A percentile compares a stretch with the other conserved stretches of the same genome.
Conservation (phyloP, 1,140 invertebrate species). For the Belonocnema kinseyi region DNA sequence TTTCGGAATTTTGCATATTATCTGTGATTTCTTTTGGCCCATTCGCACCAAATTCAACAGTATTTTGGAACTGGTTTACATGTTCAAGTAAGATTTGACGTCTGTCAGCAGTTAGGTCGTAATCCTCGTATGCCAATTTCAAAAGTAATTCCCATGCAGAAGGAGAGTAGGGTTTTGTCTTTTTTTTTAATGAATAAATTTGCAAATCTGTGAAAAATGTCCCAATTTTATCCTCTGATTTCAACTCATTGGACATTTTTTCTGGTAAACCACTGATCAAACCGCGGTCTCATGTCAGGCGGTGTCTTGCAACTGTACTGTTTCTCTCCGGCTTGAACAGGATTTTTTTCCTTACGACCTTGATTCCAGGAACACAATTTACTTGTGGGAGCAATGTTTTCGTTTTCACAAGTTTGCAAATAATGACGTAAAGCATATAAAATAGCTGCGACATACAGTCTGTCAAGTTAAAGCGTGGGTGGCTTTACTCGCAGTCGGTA, state of each 20-base stretch:
- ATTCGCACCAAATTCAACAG: too few relatives aligned
- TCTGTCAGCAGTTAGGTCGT: background rate
- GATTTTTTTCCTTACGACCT: background rate
- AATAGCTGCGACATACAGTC: slow-evolving; percentile 1
- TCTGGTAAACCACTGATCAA: background rate
- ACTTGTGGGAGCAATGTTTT: background rate
- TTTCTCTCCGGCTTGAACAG: too few relatives aligned
- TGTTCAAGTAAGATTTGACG: too few relatives aligned
- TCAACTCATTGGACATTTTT: background rate
- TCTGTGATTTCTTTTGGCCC: too few relatives aligned
- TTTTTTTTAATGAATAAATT: background rate
- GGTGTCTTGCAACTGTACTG: too few relatives aligned
- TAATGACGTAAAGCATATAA: background rate
- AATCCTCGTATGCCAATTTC: background rate
- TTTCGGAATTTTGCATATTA: background rate
- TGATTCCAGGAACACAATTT: background rate
- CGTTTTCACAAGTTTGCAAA: background rate
- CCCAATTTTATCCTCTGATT: background rate
- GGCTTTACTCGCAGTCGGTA: too few relatives aligned
- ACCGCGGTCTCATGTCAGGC: background rate
- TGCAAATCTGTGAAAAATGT: background rate
- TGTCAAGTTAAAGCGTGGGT: too few relatives aligned
- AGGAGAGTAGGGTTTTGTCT: background rate
- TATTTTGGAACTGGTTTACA: too few relatives aligned
- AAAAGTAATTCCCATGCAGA: background rate